A percentile compares a stretch with the other conserved stretches of the same genome.
Evolutionary conservation across 2,888 invertebrate genomes (phyloP).

Genomic region (Hedychridium roseum): DNA sequence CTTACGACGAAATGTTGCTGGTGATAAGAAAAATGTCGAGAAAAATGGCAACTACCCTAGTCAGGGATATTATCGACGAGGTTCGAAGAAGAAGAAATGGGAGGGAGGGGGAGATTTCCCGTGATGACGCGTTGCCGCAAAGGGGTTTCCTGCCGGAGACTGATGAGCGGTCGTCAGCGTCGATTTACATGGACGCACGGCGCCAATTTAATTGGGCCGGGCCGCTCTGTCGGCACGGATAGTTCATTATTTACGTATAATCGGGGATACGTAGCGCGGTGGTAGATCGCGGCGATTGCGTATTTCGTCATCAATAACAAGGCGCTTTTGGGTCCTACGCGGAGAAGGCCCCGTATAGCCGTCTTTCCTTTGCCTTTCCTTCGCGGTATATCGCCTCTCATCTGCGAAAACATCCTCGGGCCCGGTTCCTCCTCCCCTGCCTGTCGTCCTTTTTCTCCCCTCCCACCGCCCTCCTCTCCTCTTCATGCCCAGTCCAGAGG

Average conservation of each 20-base stretch:
- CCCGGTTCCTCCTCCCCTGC: slow-evolving; percentile 1
- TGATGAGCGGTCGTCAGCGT: slow-evolving; percentile 7
- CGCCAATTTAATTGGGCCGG: slow-evolving; percentile 38
- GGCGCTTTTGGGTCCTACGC: slow-evolving; percentile 36
- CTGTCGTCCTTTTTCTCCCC: background rate
- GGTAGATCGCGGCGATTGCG: slow-evolving; percentile 45
- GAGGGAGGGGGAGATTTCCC: slow-evolving; percentile 1
- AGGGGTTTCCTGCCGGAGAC: slow-evolving; percentile 8
- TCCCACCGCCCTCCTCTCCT: background rate
- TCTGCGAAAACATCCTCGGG: slow-evolving; percentile 43
- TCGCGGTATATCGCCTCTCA: slow-evolving; percentile 44
- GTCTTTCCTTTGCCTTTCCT: slow-evolving; percentile 5
- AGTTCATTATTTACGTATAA: slow-evolving; percentile 50
- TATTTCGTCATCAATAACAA: slow-evolving; percentile 53
- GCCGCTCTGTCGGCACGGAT: slow-evolving; percentile 29
- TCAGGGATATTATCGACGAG: too few relatives aligned
- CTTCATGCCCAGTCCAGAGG: too few relatives aligned
- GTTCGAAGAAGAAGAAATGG: slow-evolving; percentile 12
- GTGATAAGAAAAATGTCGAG: too few relatives aligned
- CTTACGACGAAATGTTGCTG: too few relatives aligned
- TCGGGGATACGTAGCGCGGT: slow-evolving; percentile 35
- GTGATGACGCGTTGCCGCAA: background rate
- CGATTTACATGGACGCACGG: slow-evolving; percentile 25
- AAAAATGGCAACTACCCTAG: too few relatives aligned
- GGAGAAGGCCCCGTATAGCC: slow-evolving; percentile 7